Evolutionary conservation across 2,797 vertebrate genomes (phyloP).

Genomic region (Acrocephalus scirpaceus): DNA sequence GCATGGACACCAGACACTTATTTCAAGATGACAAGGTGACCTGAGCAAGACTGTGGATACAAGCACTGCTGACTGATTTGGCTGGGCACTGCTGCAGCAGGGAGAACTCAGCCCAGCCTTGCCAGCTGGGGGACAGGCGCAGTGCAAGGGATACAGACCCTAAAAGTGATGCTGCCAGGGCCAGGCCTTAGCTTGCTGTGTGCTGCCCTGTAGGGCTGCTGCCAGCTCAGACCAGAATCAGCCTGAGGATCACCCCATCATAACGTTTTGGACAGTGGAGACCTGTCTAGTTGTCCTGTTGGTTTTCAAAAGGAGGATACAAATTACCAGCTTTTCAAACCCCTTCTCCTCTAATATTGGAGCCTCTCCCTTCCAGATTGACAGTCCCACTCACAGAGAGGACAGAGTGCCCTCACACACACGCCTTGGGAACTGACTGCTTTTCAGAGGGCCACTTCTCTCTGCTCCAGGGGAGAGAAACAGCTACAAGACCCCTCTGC

Average conservation of each 20-base stretch:
- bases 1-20: not conserved
- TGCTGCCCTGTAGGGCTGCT: not conserved
- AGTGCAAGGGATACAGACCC: not conserved
- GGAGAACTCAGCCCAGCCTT: not conserved
- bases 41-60: not conserved
- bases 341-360: not conserved
- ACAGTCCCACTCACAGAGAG: not conserved
- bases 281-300: not conserved
- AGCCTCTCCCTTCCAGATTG: not conserved
- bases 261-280: not conserved
- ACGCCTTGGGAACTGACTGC: not conserved
- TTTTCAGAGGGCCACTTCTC: not conserved
- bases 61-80: not conserved
- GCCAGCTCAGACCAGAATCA: not conserved
- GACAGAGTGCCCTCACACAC: rapidly evolving
- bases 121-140: not conserved
- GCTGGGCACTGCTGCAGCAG: not conserved
- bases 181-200: not conserved
- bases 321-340: not conserved
- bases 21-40: not conserved
- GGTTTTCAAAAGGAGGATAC: not conserved
- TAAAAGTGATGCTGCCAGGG: not conserved
- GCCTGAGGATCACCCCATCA: not conserved
- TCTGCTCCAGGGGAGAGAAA: not conserved
- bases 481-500: not conserved